phyloP scores from a whole-genome alignment of 2,888 invertebrate genomes.

The Volucella bombylans region DNA sequence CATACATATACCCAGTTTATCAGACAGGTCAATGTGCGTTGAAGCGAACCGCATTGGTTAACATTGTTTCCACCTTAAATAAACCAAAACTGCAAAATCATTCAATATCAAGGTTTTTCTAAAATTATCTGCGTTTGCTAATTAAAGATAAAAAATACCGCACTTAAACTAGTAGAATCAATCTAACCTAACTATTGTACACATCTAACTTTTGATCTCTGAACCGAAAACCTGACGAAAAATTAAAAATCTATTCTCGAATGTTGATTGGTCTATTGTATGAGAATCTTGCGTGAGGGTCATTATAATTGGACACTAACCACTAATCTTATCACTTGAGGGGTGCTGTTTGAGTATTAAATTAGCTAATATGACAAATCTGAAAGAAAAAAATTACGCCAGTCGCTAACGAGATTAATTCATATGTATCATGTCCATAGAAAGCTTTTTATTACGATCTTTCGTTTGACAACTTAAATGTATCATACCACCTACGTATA shows the following conservation, averaged over 20 bases:
- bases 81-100: not conserved
- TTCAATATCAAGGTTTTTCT: not conserved
- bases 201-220: not conserved
- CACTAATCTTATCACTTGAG: conserved; percentile 49
- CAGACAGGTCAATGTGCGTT: too few relatives aligned
- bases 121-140: too few relatives aligned
- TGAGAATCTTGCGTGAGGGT: conserved; percentile 2
- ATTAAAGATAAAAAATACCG: too few relatives aligned
- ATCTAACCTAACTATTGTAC: not conserved
- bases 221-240: not conserved
- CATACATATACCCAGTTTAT: too few relatives aligned
- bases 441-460: conserved; percentile 37
- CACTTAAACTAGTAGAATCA: too few relatives aligned
- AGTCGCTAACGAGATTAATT: conserved; percentile 27
- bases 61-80: not conserved
- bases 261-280: conserved; percentile 29
- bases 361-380: conserved; percentile 16
- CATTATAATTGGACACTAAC: not conserved
- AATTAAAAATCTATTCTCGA: not conserved
- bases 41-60: too few relatives aligned
- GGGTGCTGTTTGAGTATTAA: conserved; percentile 19
- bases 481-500: not conserved
- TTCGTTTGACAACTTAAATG: not conserved
- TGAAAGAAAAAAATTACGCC: conserved; percentile 45
- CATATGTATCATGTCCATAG: not conserved